These are phyloP conservation scores for Melanotaenia pygmaea DNA, from an alignment of 2,797 vertebrate genomes.

Conservation along the genomic window DNA sequence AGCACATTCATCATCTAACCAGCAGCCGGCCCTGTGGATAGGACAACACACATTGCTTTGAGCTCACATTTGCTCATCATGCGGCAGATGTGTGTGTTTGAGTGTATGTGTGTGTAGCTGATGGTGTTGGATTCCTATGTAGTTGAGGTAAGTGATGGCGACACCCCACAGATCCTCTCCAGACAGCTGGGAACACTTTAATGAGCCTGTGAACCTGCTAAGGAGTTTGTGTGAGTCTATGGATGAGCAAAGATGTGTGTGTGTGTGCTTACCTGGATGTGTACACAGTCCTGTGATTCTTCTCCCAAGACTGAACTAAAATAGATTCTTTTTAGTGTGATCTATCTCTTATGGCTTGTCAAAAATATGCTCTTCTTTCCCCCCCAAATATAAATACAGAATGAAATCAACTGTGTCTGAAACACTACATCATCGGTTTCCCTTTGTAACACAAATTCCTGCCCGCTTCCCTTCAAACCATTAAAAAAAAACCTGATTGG, in stretches of 20 bases:
- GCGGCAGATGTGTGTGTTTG: constrained; percentile 14
- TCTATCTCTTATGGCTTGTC: constrained; percentile 45
- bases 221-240: constrained; percentile 35
- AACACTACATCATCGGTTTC: constrained; percentile 46
- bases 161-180: constrained; percentile 73
- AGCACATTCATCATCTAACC: constrained; percentile 76
- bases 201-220: constrained; percentile 75
- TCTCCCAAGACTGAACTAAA: constrained; percentile 57
- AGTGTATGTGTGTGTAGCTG: constrained; percentile 32
- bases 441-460: constrained; percentile 41
- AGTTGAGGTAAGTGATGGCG: constrained; percentile 75
- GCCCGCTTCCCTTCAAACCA: constrained; percentile 32
- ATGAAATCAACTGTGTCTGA: constrained; percentile 57
- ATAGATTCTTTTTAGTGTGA: constrained; percentile 50
- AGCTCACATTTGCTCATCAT: constrained; percentile 51
- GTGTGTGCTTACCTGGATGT: constrained; percentile 18
- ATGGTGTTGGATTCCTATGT: constrained; percentile 59
- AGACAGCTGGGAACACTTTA: constrained; percentile 78
- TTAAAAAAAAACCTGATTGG: constrained; percentile 21
- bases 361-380: constrained; percentile 33
- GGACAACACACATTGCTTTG: constrained; percentile 65
- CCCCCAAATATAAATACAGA: constrained; percentile 56
- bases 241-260: constrained; percentile 5
- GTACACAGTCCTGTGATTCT: constrained; percentile 32
- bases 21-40: constrained; percentile 61